Percentiles rank a stretch among this genome's conserved stretches.
Evolutionary conservation across 2,113 vertebrate species (phyloP).

Genomic region (Addax nasomaculatus): DNA sequence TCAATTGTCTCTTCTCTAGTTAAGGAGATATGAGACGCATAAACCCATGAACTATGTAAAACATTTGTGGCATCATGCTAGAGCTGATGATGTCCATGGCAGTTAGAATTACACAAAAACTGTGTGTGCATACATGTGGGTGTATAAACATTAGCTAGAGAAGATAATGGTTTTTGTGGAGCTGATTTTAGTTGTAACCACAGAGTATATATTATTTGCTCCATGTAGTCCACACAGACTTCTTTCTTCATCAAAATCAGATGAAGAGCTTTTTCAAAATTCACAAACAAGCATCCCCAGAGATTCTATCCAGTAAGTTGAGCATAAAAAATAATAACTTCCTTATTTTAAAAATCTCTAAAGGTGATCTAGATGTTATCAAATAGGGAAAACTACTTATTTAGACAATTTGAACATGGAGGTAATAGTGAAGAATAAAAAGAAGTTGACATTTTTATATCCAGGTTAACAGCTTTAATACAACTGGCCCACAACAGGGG

Average conservation of each 20-base stretch:
- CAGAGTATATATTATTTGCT: neutral
- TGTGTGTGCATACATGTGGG: neutral
- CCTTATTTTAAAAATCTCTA: neutral
- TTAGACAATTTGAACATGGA: neutral
- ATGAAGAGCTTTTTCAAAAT: neutral
- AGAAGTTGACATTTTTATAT: neutral
- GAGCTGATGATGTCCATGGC: neutral
- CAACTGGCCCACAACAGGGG: neutral
- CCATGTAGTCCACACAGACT: neutral
- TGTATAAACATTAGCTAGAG: neutral
- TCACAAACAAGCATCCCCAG: neutral
- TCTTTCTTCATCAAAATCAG: neutral
- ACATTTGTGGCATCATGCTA: neutral
- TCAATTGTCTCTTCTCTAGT: neutral
- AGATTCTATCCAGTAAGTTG: neutral
- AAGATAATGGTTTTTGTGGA: neutral
- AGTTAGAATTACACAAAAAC: neutral
- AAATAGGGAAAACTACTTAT: neutral
- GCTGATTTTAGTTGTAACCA: neutral
- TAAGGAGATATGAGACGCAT: neutral
- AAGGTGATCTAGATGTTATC: neutral
- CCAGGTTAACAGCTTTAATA: neutral
- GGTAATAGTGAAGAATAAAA: neutral
- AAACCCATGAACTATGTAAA: neutral
- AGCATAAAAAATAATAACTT: neutral